Conservation (phyloP, 2,797 vertebrate species). For the Uromys caudimaculatus region DNA sequence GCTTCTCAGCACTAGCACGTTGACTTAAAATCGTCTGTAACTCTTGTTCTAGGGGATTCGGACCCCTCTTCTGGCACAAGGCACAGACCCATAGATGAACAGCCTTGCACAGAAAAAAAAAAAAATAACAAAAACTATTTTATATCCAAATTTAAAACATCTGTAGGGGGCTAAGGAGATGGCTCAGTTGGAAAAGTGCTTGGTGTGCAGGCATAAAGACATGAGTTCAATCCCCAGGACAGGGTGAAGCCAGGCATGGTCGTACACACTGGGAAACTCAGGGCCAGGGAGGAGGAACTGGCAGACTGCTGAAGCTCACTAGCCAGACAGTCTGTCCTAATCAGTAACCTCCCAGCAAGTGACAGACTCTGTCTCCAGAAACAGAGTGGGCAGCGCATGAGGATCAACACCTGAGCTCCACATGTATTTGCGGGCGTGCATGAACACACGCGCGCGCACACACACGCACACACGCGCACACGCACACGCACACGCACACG, state of each 20-base stretch:
- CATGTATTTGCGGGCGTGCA: not conserved
- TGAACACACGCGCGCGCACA: not conserved
- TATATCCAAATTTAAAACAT: not conserved
- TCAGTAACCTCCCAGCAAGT: not conserved
- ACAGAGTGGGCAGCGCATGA: not conserved
- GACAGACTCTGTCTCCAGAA: not conserved
- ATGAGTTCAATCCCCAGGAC: not conserved
- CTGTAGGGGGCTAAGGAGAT: not conserved
- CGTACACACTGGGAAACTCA: not conserved
- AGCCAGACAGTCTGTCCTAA: not conserved
- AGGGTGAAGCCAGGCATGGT: not conserved
- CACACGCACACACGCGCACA: fast-evolving
- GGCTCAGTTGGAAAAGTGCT: not conserved
- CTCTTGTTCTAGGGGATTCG: not conserved
- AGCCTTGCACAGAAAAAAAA: not conserved
- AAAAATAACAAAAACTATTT: not conserved
- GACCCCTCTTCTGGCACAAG: not conserved
- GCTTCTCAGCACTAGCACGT: not conserved
- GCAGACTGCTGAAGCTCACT: not conserved
- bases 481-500: not conserved
- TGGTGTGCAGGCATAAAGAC: not conserved
- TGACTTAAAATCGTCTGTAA: not conserved
- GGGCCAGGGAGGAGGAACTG: not conserved
- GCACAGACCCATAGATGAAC: not conserved
- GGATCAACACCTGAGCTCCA: not conserved